These are phyloP conservation scores for Notarius lentiginosus DNA, from an alignment of 2,113 vertebrate species.

Conservation along the genomic window DNA sequence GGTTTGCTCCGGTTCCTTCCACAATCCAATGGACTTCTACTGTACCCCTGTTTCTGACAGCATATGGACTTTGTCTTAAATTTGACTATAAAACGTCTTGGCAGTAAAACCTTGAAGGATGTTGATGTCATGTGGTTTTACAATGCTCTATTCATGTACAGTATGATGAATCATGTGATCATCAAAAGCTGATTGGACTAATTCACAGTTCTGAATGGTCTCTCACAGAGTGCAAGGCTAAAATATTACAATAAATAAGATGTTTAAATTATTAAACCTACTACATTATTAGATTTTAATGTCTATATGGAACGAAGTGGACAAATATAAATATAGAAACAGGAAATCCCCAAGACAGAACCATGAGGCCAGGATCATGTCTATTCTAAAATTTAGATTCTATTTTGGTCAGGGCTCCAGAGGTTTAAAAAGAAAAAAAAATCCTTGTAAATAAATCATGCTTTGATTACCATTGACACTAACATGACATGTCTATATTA, in stretches of 20 bases:
- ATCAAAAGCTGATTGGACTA: neutral
- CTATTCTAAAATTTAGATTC: constrained; percentile 37
- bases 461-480: neutral
- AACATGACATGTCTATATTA: neutral
- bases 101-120: neutral
- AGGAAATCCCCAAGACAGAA: constrained; percentile 43
- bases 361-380: constrained; percentile 32
- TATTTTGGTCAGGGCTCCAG: constrained; percentile 45
- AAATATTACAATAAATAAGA: neutral
- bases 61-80: neutral
- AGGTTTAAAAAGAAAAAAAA: neutral
- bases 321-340: constrained; percentile 11
- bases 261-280: neutral
- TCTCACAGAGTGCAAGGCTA: neutral
- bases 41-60: too few relatives aligned
- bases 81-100: neutral
- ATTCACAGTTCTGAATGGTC: neutral
- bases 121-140: neutral
- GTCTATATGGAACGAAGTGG: neutral
- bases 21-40: too few relatives aligned
- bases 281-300: neutral
- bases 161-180: neutral
- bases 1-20: too few relatives aligned
- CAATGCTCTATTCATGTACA: neutral
- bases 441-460: neutral